Base-by-base conservation (phyloP, 2,113 vertebrate species). In the Numida meleagris region DNA sequence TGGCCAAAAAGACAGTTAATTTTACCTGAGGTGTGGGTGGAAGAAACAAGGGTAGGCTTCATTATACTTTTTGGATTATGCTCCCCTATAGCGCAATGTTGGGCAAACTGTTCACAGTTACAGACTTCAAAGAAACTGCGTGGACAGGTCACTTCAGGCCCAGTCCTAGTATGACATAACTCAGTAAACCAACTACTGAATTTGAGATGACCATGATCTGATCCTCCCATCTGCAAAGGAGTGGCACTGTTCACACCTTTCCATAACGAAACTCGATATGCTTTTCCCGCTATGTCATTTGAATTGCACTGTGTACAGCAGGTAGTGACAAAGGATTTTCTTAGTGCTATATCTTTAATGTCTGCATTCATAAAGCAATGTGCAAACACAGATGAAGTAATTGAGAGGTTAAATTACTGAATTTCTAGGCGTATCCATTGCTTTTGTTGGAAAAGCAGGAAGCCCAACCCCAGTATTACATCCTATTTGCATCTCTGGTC, bases 341-440 rank as follows among this genome's bases (percentile, higher is more conserved):
- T 81, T 71, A 61, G 25, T 20, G 63, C 13, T 3, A 0, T 86
- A 84, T 71, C 82, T 93, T 86, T 51, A 88, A 67, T 27, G 63
- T 83, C 59, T 88, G 40, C 59, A 80, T 43, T 82, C 38, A 81
- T 17, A 70, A 83, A 83, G 46, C 51, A 80, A 40, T 40, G 50
- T 86, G 15, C n/a, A 91, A 94, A 95, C 67, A 93, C 4, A 77
- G 75, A 57, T 91, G 29, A 94, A 73, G 61, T 63, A 93, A 96
- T 71, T 12, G 50, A 80, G 82, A 88, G 34, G 10, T 77, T 86
- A 89, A 94, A 92, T 89, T 88, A 87, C 82, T 76, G 67, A 57
- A 71, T 55, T 71, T 82, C 4, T 74, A 40, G 36, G 23, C 36
- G 13, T 50, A 71, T 23, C 17, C 24, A 13, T n/a, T 73, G 42